A percentile compares a stretch with the other conserved stretches of the same genome.
These are phyloP conservation scores for Apocheima hispidaria DNA, from an alignment of 2,888 invertebrate species.

Conservation along the genomic window DNA sequence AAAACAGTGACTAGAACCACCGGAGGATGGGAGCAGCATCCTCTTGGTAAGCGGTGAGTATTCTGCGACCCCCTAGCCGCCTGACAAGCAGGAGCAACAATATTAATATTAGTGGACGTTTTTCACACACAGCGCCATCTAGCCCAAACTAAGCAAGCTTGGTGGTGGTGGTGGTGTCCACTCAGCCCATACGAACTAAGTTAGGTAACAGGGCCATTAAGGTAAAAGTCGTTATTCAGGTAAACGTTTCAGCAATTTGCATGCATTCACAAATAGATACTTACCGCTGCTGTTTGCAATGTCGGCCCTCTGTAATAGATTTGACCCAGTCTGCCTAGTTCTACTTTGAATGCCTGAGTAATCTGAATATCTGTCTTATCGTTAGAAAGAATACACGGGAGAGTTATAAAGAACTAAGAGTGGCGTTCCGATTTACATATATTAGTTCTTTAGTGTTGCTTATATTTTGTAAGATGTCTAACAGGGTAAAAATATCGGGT, in stretches of 20 bases:
- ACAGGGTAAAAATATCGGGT: no score
- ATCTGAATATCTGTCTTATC: slow-evolving; percentile 26
- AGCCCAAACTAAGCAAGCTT: no score
- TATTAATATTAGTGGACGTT: no score
- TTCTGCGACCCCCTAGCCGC: no score
- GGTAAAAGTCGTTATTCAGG: slow-evolving; percentile 39
- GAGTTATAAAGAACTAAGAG: background rate
- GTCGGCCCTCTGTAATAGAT: slow-evolving; percentile 39
- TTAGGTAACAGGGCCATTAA: slow-evolving; percentile 29
- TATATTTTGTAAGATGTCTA: no score
- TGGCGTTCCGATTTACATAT: background rate
- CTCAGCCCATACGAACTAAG: background rate
- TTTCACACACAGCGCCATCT: no score
- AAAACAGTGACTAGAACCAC: no score
- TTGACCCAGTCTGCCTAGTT: slow-evolving; percentile 33
- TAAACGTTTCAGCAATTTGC: slow-evolving; percentile 55
- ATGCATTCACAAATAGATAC: slow-evolving; percentile 50
- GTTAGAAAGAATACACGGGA: slow-evolving; percentile 9
- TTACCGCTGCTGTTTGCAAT: slow-evolving; percentile 32
- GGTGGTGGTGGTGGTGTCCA: no score
- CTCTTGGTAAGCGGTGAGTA: no score
- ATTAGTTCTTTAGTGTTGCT: background rate
- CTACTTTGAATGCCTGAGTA: slow-evolving; percentile 28
- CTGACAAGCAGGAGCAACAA: no score
- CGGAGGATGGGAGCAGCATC: no score